Evolutionary conservation across 2,888 invertebrate genomes (phyloP).

Genomic region (Tachystola acroxantha): DNA sequence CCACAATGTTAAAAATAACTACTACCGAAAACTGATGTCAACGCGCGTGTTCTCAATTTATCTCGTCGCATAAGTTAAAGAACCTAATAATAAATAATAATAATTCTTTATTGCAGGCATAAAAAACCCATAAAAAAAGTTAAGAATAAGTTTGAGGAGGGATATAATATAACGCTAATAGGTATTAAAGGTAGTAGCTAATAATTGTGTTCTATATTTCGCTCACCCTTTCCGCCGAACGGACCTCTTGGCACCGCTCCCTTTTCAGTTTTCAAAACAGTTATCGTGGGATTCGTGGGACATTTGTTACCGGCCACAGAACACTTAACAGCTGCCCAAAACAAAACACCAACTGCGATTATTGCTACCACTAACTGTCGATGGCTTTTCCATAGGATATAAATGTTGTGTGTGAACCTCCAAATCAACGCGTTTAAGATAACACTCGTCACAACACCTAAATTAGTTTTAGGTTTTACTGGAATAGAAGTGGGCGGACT

Average conservation of each 20-base stretch:
- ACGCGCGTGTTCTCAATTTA: too few species aligned
- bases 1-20: too few species aligned
- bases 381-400: constrained; percentile 27
- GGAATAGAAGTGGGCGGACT: constrained; percentile 29
- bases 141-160: too few species aligned
- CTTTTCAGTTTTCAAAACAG: constrained; percentile 6
- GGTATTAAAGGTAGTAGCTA: too few species aligned
- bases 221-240: constrained; percentile 20
- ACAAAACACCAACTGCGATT: constrained; percentile 57
- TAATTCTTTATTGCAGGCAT: too few species aligned
- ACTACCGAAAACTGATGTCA: too few species aligned
- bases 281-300: constrained; percentile 16
- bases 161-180: too few species aligned
- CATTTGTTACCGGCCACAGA: constrained; percentile 18
- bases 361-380: constrained; percentile 39
- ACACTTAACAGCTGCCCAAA: constrained; percentile 54
- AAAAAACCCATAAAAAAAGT: too few species aligned
- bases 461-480: constrained; percentile 28
- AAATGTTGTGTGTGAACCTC: constrained; percentile 35
- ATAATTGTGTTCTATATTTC: background rate
- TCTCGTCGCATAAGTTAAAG: too few species aligned
- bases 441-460: constrained; percentile 34
- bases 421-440: constrained; percentile 43
- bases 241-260: constrained; percentile 11
- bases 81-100: too few species aligned